phyloP scores from a whole-genome alignment of 2,888 invertebrate genomes.

The Lasiommata megera region DNA sequence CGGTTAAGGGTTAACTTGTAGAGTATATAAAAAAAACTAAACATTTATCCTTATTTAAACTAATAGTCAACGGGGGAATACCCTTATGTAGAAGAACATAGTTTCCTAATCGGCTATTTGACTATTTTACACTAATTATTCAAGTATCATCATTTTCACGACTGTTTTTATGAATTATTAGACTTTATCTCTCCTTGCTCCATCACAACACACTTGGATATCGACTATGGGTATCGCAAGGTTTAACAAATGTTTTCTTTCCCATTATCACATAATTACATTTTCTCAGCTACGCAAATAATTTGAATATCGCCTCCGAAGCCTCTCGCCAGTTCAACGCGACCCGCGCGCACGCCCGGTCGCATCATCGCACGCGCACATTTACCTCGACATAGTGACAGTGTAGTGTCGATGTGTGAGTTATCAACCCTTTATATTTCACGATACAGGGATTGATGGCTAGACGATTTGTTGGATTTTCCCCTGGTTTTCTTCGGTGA shows the following conservation, averaged over 20 bases:
- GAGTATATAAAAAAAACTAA: no score
- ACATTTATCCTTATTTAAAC: no score
- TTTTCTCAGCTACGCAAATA: slow-evolving; percentile 34
- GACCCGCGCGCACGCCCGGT: slow-evolving; percentile 63
- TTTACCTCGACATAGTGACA: slow-evolving; percentile 8
- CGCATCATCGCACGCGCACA: slow-evolving; percentile 43
- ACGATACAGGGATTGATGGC: slow-evolving; percentile 65
- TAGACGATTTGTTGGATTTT: slow-evolving; percentile 41
- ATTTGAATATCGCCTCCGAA: slow-evolving; percentile 32
- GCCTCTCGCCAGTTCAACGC: slow-evolving; percentile 52
- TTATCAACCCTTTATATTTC: slow-evolving; percentile 68
- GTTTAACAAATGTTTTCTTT: slow-evolving; percentile 22
- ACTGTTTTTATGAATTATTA: no score
- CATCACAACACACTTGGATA: no score
- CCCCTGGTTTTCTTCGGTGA: slow-evolving; percentile 41
- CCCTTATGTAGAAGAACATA: no score
- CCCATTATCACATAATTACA: slow-evolving; percentile 30
- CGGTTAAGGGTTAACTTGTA: no score
- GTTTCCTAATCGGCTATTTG: no score
- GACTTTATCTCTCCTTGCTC: no score
- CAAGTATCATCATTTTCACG: no score
- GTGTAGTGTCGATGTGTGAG: slow-evolving; percentile 43
- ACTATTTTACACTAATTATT: no score
- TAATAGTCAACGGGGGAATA: no score
- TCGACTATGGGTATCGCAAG: slow-evolving; percentile 19